Evolutionary conservation across 2,888 invertebrate species (phyloP), one percentile per base, ranked within the genome.

Genomic region (Oithona nana): DNA sequence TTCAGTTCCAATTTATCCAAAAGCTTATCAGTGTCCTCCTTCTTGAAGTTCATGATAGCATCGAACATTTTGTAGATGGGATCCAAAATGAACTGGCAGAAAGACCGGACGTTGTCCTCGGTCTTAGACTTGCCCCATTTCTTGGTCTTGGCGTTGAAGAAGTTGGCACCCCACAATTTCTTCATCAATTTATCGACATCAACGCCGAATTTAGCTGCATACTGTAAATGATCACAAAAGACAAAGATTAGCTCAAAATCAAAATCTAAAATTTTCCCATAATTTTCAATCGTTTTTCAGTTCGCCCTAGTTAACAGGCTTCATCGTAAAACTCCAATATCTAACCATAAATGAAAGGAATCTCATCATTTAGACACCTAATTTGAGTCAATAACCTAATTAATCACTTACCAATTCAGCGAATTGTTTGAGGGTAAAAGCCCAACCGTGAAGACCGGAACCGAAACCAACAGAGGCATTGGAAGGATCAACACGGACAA

Each of bases 391-490:
- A n/a, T n/a, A n/a, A n/a, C n/a, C n/a, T n/a, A n/a, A n/a, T n/a
- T n/a, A n/a, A n/a, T n/a, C n/a, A n/a, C n/a, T n/a, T n/a, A n/a
- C n/a, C n/a, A 54, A 24, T 26, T 54, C 54, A 26, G 54, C 54
- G 79, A 99, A 98, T 79, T 99, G 97, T 79, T 98, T 99, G 68
- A 99, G 81, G 66, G 98, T 98, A 77, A 98, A 99, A 59, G 97
- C 98, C 98, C 98, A 99, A 67, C 98, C 97, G 75, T 99, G 98
- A 66, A 99, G 87, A 71, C 98, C 98, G 28, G 97, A 95, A 66
- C 98, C 98, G 75, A 99, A 99, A 72, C 98, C 98, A 66, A 99
- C 98, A 66, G 94, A 97, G 69, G 98, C 98, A 78, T 88, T 89
- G 76, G 90, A 88, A 68, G 98, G 97, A 76, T 95, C 94, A 69